These are phyloP conservation scores for Oeneis ivallda DNA, from an alignment of 2,888 invertebrate genomes.

Conservation along the genomic window DNA sequence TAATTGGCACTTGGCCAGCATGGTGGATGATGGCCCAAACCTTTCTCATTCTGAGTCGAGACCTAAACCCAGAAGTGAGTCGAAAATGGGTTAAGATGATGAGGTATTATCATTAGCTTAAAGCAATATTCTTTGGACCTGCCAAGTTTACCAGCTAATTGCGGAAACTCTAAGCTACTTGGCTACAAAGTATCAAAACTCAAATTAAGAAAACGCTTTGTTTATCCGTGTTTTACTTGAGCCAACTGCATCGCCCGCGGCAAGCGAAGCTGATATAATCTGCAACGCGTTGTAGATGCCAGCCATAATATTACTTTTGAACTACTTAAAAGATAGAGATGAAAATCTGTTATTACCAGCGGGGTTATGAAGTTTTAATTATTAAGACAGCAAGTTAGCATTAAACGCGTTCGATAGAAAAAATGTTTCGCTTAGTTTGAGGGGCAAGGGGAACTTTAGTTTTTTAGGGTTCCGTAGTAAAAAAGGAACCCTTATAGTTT, in stretches of 20 bases:
- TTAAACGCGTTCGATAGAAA: neutral
- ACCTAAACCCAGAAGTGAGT: too few species aligned
- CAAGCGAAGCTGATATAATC: conserved; percentile 32
- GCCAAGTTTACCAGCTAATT: conserved; percentile 38
- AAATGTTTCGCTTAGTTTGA: neutral
- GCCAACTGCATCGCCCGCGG: conserved; percentile 38
- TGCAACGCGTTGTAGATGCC: conserved; percentile 25
- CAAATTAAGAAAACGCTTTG: conserved; percentile 41
- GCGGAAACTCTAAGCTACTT: conserved; percentile 26
- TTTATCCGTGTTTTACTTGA: conserved; percentile 39
- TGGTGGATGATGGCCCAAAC: too few species aligned
- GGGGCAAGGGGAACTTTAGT: too few species aligned
- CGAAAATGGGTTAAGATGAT: too few species aligned
- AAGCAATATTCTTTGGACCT: conserved; percentile 3
- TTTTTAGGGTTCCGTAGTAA: too few species aligned
- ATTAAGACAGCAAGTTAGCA: neutral
- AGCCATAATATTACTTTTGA: conserved; percentile 35
- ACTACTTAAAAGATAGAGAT: conserved; percentile 21
- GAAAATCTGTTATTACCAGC: conserved; percentile 16
- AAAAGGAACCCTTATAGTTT: too few species aligned
- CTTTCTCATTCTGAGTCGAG: too few species aligned
- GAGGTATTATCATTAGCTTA: neutral
- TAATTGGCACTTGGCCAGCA: too few species aligned
- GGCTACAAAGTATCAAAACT: conserved; percentile 38
- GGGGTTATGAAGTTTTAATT: conserved; percentile 6